Conservation (phyloP, 2,797 vertebrate genomes). For the Cryptoblepharus egeriae region DNA sequence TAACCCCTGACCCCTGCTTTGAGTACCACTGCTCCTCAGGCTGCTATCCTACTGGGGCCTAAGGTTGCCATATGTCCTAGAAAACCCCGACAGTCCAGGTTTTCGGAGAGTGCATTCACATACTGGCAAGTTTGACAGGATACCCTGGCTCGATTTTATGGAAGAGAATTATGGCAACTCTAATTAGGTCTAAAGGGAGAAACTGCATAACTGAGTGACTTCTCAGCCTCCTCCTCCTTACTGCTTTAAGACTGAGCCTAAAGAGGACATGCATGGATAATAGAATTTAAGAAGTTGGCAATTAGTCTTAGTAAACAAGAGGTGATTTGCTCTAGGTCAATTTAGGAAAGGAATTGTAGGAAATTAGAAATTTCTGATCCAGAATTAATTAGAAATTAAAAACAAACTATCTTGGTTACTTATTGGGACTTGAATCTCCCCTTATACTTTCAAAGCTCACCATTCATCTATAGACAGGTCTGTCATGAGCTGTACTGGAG, state of each 20-base stretch:
- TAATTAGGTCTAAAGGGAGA: not conserved
- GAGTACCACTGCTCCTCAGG: too few relatives aligned
- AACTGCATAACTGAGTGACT: not conserved
- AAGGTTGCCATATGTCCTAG: too few relatives aligned
- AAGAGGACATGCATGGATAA: not conserved
- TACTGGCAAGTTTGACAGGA: too few relatives aligned
- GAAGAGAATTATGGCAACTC: too few relatives aligned
- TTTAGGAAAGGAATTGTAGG: too few relatives aligned
- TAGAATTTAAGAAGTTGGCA: not conserved
- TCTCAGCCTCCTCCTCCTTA: not conserved
- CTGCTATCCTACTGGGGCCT: not conserved
- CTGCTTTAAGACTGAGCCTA: not conserved
- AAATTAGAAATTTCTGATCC: too few relatives aligned
- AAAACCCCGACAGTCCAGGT: too few relatives aligned
- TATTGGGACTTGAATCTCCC: not conserved
- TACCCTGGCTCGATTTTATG: too few relatives aligned
- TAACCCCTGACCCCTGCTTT: too few relatives aligned
- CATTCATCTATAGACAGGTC: not conserved
- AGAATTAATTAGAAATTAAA: constrained; percentile 26
- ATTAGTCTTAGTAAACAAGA: not conserved
- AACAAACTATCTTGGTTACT: not conserved
- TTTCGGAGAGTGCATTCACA: too few relatives aligned
- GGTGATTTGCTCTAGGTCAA: not conserved
- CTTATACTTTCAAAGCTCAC: constrained; percentile 1
- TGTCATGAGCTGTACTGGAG: not conserved